Evolutionary conservation across 2,797 vertebrate genomes (phyloP).

Genomic region (Sebastes vulpes): DNA sequence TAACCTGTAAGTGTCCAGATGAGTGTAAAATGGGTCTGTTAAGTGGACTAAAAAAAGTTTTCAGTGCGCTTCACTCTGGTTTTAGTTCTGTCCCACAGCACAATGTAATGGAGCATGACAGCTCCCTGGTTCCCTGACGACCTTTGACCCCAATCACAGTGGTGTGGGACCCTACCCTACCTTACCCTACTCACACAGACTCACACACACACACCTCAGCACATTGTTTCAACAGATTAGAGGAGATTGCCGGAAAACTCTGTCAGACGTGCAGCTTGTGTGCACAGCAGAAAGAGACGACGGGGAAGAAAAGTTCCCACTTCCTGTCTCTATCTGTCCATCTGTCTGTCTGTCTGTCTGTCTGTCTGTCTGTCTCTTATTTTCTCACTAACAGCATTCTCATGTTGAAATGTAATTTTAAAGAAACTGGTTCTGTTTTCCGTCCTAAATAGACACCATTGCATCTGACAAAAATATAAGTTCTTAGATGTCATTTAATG

Average conservation of each 20-base stretch:
- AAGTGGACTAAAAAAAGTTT: conserved; percentile 53
- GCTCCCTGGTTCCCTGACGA: conserved; percentile 78
- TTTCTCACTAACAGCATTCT: neutral
- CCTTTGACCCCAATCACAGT: conserved; percentile 82
- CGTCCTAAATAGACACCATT: neutral
- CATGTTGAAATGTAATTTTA: neutral
- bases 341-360: neutral
- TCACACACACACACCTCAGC: conserved; percentile 69
- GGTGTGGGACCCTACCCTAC: conserved; percentile 71
- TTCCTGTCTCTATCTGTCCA: conserved; percentile 27
- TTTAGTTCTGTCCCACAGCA: conserved; percentile 73
- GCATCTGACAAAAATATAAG: neutral
- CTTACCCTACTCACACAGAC: conserved; percentile 42
- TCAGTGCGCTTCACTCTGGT: conserved; percentile 43
- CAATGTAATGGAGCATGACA: conserved; percentile 84
- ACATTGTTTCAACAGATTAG: conserved; percentile 81
- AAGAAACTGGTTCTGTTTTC: neutral
- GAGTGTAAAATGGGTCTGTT: conserved; percentile 59
- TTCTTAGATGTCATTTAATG: neutral
- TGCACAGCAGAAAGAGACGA: conserved; percentile 56
- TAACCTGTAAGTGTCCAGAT: conserved; percentile 56
- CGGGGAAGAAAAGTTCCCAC: conserved; percentile 11
- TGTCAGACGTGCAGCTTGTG: conserved; percentile 76
- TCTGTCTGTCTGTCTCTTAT: neutral
- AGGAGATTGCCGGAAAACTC: conserved; percentile 72